phyloP scores from a whole-genome alignment of 30 jellyfish, hydroid and myxozoan species.

The Aurelia aurita complex sp. Pacific region DNA sequence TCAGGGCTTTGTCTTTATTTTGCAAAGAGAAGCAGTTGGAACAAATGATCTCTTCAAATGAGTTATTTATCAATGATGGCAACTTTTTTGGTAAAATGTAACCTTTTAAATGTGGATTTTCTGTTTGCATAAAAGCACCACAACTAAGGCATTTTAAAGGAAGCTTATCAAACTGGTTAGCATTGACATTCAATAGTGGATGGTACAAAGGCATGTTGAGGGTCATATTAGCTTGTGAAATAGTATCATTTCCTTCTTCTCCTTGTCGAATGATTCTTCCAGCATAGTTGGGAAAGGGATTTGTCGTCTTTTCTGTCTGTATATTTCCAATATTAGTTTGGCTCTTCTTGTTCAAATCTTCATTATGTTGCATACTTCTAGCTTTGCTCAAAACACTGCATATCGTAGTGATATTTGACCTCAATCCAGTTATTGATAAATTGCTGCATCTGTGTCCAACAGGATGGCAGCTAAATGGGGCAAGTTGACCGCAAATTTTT shows the following conservation, averaged over 20 bases:
- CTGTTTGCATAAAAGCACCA: conserved; percentile 82
- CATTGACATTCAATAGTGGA: conserved; percentile 10
- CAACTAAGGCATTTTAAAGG: conserved; percentile 84
- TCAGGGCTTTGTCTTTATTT: conserved; percentile 25
- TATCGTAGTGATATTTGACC: no score
- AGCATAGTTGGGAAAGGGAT: no score
- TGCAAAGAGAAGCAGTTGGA: conserved; percentile 60
- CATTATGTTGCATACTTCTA: no score
- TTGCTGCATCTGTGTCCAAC: no score
- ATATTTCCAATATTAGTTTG: no score
- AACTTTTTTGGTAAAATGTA: conserved; percentile 57
- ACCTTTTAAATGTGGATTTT: conserved; percentile 49
- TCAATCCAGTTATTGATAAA: no score
- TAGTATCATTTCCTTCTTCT: neutral
- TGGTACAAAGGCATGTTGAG: conserved; percentile 3
- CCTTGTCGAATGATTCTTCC: no score
- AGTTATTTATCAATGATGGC: conserved; percentile 23
- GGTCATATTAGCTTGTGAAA: neutral
- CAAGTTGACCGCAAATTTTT: no score
- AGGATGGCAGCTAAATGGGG: no score
- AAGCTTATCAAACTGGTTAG: conserved; percentile 67
- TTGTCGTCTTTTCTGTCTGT: no score
- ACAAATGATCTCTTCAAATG: conserved; percentile 56
- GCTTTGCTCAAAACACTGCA: no score
- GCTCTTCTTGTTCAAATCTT: no score